Evolutionary conservation across 1,140 invertebrate genomes (phyloP), one percentile per base, ranked within the genome.

Genomic region (Leptinotarsa undecemlineata): DNA sequence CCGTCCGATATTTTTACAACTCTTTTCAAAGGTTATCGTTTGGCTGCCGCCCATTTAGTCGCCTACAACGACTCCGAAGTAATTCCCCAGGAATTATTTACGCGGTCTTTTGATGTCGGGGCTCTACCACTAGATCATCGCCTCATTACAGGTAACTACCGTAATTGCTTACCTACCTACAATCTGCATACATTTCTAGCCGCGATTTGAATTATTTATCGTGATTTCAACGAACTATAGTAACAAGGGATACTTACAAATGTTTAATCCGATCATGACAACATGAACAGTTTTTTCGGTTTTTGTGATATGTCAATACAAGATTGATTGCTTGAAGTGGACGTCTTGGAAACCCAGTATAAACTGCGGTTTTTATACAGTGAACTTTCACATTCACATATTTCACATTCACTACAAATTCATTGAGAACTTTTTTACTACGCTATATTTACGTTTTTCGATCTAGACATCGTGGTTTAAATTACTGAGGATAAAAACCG

Each of bases 21-120:
- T 42, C 33, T 42, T 42, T 42, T 11, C 8, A 42, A 42, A 42
- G 33, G 8, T 42, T 3, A 2, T 42, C 33, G 2, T 42, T 42
- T 42, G 33, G 33, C 2, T 57, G 51, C 8, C 51, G 51, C 51
- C n/a, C 51, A 19, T 57, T 57, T 1, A 57, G 51, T 19, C 51
- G 51, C 15, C 51, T 57, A 17, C 51, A 67, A 42, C 21, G n/a
- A 81, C 76, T 76, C 78, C 79, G 77, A 81, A 81, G 79, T 79
- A 78, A 78, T 81, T 79, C 76, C 66, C 63, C 42, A 42, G 71
- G 76, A 81, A 80, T 81, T 80, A 81, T 81, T 81, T 74, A 57
- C 72, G 76, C 73, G 78, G 57, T 75, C 79, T 79, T 81, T 81
- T 81, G 80, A 81, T 81, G 79, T 80, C 72, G 76, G 51, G 51